A percentile compares a stretch with the other conserved stretches of the same genome.
phyloP scores from a whole-genome alignment of 2,113 vertebrate species.

The Pygoscelis antarcticus region DNA sequence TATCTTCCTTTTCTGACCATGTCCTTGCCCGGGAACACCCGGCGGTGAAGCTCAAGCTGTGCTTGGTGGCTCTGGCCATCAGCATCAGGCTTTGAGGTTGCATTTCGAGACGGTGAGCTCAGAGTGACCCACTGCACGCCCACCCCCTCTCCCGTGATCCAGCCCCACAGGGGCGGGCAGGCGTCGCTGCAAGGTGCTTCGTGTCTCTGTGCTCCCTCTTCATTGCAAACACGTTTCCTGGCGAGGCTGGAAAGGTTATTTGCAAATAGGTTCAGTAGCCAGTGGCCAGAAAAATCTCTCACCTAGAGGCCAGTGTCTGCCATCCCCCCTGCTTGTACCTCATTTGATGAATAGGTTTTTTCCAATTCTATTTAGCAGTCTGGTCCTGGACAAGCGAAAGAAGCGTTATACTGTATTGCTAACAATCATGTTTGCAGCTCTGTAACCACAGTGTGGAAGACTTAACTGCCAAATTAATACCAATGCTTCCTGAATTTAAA shows the following conservation, averaged over 20 bases:
- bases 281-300: background rate
- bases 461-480: background rate
- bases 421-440: background rate
- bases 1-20: background rate
- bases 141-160: background rate
- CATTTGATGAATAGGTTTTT: no score
- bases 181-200: rapidly evolving
- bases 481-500: background rate
- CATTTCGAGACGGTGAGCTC: rapidly evolving
- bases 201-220: background rate
- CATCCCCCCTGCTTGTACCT: background rate
- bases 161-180: background rate
- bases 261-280: background rate
- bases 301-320: background rate
- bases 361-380: background rate
- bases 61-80: background rate
- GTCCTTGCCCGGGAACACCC: background rate
- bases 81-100: background rate
- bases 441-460: background rate
- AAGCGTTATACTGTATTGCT: background rate
- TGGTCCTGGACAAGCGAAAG: background rate
- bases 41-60: background rate
- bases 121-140: no score
- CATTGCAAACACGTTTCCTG: background rate
- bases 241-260: background rate